Conservation (phyloP, 2,888 invertebrate genomes). For the Empis livida region DNA sequence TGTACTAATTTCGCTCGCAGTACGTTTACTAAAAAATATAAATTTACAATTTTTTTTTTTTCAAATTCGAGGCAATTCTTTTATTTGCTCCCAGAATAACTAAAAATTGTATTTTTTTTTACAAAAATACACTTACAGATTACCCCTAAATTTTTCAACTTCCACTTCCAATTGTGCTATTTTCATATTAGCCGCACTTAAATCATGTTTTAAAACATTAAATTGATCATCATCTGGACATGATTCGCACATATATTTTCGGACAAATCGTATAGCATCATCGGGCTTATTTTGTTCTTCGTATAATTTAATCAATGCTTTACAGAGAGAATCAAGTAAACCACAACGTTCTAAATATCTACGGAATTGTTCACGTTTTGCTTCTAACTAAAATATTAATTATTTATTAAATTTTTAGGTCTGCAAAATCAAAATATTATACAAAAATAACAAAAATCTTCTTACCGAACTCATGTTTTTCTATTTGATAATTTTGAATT, state of each 20-base stretch:
- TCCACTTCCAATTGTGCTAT: constrained; percentile 28
- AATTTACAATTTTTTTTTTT: too few species aligned
- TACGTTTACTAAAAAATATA: constrained; percentile 24
- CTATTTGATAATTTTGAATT: not conserved
- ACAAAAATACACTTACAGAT: constrained; percentile 20
- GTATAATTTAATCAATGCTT: constrained; percentile 33
- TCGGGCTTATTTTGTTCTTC: constrained; percentile 35
- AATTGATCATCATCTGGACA: constrained; percentile 32
- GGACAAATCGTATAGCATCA: constrained; percentile 33
- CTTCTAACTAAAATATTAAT: constrained; percentile 24
- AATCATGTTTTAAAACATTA: constrained; percentile 27
- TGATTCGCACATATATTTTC: constrained; percentile 32
- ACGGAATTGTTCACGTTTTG: constrained; percentile 34
- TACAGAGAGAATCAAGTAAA: constrained; percentile 33
- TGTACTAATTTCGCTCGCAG: constrained; percentile 30
- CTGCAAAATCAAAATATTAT: not conserved
- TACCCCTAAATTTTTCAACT: constrained; percentile 21
- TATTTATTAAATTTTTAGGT: not conserved
- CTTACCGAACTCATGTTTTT: constrained; percentile 29
- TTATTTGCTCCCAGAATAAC: too few species aligned
- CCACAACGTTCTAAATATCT: constrained; percentile 34
- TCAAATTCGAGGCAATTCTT: too few species aligned
- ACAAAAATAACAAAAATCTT: too few species aligned
- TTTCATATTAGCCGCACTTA: constrained; percentile 25
- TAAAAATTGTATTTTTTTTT: too few species aligned